These are phyloP conservation scores for Cephalopterus ornatus DNA, from an alignment of 2,113 vertebrate species.

Conservation along the genomic window DNA sequence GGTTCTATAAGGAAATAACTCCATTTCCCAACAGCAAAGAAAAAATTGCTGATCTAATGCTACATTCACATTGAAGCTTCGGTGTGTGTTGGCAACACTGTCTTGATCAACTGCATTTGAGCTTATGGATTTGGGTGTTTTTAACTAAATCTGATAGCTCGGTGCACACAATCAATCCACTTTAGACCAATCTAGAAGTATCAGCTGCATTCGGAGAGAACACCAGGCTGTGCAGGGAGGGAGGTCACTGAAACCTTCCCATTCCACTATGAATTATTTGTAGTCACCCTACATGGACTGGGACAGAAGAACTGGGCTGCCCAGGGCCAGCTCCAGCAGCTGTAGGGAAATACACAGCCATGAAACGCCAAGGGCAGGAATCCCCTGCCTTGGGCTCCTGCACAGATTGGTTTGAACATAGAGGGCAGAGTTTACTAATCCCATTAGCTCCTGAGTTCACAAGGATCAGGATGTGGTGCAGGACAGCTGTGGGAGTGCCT, in stretches of 20 bases:
- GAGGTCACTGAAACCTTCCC: background rate
- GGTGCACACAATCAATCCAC: background rate
- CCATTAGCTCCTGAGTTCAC: background rate
- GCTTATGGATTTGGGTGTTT: background rate
- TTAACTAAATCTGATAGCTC: background rate
- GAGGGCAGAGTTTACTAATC: background rate
- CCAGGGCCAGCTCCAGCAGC: conserved; percentile 30
- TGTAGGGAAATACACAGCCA: background rate
- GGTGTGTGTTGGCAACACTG: rapidly evolving
- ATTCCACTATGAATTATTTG: conserved; percentile 9
- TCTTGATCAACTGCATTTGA: too few species aligned
- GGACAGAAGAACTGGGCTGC: background rate
- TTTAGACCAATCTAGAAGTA: background rate
- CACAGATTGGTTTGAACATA: background rate
- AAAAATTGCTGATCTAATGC: background rate
- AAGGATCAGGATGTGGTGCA: background rate
- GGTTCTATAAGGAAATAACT: background rate
- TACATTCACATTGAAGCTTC: background rate
- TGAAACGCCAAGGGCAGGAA: background rate
- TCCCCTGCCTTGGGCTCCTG: background rate
- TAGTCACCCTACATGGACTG: background rate
- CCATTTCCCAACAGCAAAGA: background rate
- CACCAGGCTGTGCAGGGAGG: background rate
- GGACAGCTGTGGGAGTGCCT: background rate
- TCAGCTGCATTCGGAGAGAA: background rate